Evolutionary conservation across 2,113 vertebrate species (phyloP), one percentile per base, ranked within the genome.

Genomic region (Colinus virginianus): DNA sequence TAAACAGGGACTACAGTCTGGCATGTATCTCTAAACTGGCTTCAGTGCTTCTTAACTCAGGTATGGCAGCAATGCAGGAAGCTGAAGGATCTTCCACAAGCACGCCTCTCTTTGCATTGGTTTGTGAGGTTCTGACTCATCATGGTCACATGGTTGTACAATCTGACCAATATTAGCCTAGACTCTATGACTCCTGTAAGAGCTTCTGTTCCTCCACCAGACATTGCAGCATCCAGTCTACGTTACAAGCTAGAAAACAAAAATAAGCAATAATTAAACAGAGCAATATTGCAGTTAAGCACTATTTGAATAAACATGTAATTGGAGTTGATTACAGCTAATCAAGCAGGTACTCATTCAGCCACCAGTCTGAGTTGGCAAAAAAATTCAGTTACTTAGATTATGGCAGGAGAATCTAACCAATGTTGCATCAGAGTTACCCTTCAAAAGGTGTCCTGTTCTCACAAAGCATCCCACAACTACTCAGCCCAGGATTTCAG

Each of bases 281-380:
- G 34, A 84, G 40, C 4, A 15, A 43, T 67, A 78, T 56, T 87
- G n/a, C 66, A 71, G 9, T 68, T 64, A 78, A 36, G 5, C 7
- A 14, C 67, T 61, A 61, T 76, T 64, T 46, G 66, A 90, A 76
- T 81, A 13, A 92, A 56, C 71, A 74, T 13, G 9, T 69, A 63
- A 67, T 43, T 53, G 30, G 85, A 87, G 43, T 9, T 78, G 46
- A 18, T 77, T 72, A 68, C 48, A 78, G 8, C 22, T 76, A 51
- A 87, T 76, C 71, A 92, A 78, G 87, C 36, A 89, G 45, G 46
- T 77, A 74, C 64, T 80, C 88, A 28, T 84, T 94, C 23, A 62
- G 45, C 18, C 42, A 62, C 11, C 42, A 45, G 26, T 58, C 62
- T 78, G 19, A 32, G 46, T 38, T 49, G 9, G 15, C 32, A 79